These are phyloP conservation scores for Ips typographus DNA, from an alignment of 1,140 invertebrate species.

Conservation along the genomic window DNA sequence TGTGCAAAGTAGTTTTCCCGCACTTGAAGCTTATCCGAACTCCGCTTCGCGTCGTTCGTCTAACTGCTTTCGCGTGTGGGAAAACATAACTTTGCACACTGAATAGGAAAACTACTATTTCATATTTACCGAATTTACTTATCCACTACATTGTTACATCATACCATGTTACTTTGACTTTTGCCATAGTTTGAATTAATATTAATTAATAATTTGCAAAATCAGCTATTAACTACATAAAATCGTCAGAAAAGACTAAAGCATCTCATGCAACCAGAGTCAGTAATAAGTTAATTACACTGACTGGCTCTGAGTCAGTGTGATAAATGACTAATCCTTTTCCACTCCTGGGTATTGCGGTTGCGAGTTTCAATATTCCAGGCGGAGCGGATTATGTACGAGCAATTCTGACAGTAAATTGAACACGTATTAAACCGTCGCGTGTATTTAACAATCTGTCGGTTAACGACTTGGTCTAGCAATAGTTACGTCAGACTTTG, in stretches of 20 bases:
- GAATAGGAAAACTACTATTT: too few species aligned
- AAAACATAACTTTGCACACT: too few species aligned
- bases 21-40: too few species aligned
- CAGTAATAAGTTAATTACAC: constrained; percentile 15
- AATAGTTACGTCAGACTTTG: neutral
- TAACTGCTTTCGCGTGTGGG: too few species aligned
- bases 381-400: neutral
- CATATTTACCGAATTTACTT: too few species aligned
- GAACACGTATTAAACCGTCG: constrained; percentile 3
- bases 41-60: too few species aligned
- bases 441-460: neutral
- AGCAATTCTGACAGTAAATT: constrained; percentile 6
- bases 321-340: constrained; percentile 9
- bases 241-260: neutral
- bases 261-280: neutral
- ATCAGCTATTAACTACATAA: too few species aligned
- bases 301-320: constrained; percentile 1
- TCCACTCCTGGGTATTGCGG: constrained; percentile 5
- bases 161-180: too few species aligned
- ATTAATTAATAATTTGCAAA: too few species aligned
- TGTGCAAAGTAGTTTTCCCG: too few species aligned
- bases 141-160: too few species aligned
- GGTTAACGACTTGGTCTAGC: neutral
- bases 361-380: constrained; percentile 1
- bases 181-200: too few species aligned